phyloP scores from a whole-genome alignment of 2,888 invertebrate genomes.

The Metalampra italica region DNA sequence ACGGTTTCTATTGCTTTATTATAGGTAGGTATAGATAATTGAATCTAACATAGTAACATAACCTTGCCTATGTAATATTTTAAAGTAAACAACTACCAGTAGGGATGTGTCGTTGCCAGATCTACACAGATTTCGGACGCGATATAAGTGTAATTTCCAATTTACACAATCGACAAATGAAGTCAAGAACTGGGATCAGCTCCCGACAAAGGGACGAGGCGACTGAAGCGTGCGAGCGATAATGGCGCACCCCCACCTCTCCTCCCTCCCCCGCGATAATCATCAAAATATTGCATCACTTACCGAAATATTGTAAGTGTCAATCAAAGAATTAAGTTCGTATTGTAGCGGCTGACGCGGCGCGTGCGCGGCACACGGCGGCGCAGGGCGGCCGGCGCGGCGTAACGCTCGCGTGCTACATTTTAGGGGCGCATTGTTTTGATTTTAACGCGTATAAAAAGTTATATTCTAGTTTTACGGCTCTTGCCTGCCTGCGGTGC shows the following conservation, averaged over 20 bases:
- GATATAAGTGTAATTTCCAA: not conserved
- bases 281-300: slow-evolving; percentile 79
- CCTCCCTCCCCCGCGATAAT: slow-evolving; percentile 58
- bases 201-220: slow-evolving; percentile 32
- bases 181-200: slow-evolving; percentile 31
- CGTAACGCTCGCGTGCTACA: slow-evolving; percentile 49
- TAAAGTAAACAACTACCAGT: too few relatives aligned
- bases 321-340: slow-evolving; percentile 77
- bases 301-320: slow-evolving; percentile 79
- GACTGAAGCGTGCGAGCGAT: slow-evolving; percentile 55
- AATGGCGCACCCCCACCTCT: slow-evolving; percentile 39
- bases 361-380: slow-evolving; percentile 56
- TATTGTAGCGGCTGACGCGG: slow-evolving; percentile 50
- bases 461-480: slow-evolving; percentile 23
- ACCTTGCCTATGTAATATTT: too few relatives aligned
- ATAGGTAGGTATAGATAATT: too few relatives aligned
- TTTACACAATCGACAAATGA: slow-evolving; percentile 5
- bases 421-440: slow-evolving; percentile 64
- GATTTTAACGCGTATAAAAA: slow-evolving; percentile 56
- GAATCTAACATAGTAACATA: too few relatives aligned
- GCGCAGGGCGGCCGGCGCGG: slow-evolving; percentile 26
- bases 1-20: too few relatives aligned
- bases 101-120: too few relatives aligned
- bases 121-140: too few relatives aligned
- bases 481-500: not conserved